A percentile compares a stretch with the other conserved stretches of the same genome.
phyloP scores from a whole-genome alignment of 2,888 invertebrate genomes.

The Drosophila mettleri region DNA sequence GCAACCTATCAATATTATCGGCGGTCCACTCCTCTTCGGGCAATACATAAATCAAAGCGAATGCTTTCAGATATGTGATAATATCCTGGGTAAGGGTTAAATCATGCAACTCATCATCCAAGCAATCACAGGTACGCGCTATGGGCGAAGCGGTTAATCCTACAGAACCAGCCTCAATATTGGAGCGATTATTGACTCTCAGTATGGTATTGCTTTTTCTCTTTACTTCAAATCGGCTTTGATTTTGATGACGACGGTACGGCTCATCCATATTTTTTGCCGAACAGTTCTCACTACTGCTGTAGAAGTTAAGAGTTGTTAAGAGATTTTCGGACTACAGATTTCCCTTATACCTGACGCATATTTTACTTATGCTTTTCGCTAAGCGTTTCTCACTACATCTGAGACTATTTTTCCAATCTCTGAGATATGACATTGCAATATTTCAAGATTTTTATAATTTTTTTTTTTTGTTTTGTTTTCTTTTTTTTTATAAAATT shows the following conservation, averaged over 20 bases:
- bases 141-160: slow-evolving; percentile 23
- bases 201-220: neutral
- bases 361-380: neutral
- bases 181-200: slow-evolving; percentile 1
- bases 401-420: slow-evolving; percentile 1
- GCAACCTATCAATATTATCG: slow-evolving; percentile 70
- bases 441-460: neutral
- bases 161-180: slow-evolving; percentile 30
- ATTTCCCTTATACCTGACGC: slow-evolving; percentile 12
- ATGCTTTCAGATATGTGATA: slow-evolving; percentile 77
- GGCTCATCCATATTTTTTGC: neutral
- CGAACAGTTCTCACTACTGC: slow-evolving; percentile 11
- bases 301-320: neutral
- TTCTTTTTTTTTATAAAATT: neutral
- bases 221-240: neutral
- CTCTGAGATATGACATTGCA: slow-evolving; percentile 2
- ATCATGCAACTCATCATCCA: slow-evolving; percentile 19
- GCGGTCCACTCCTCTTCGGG: slow-evolving; percentile 80
- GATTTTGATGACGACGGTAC: neutral
- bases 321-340: neutral
- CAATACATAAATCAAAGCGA: slow-evolving; percentile 79
- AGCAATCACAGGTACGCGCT: slow-evolving; percentile 7
- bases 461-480: neutral
- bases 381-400: slow-evolving; percentile 8
- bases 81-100: slow-evolving; percentile 59